Evolutionary conservation across 1,140 invertebrate genomes (phyloP), one percentile per base, ranked within the genome.

Genomic region (Drosophila pandora): DNA sequence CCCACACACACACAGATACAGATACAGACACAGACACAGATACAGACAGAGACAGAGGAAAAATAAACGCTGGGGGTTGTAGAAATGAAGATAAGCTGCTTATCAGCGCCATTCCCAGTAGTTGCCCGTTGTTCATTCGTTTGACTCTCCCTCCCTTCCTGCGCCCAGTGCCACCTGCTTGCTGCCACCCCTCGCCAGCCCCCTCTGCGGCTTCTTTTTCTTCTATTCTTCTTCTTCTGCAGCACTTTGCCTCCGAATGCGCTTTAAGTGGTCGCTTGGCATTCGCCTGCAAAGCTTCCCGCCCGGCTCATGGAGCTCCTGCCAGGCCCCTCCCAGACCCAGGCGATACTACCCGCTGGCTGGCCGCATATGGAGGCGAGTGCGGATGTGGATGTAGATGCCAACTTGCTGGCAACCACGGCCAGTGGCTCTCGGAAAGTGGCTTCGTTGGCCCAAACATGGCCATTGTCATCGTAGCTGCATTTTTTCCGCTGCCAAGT

Each of bases 41-140:
- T 13, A 49, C 10, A 67, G 23, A 48, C 39, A 23, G 9, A 65
- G 43, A 41, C 49, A 56, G 57, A 60, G 47, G 32, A 76, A 87
- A 87, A 87, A 87, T 87, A 88, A 83, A 76, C 79, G 79, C 83
- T 87, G 70, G 75, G 68, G 83, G 83, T 87, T 87, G 83, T 87
- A 79, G 83, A 83, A 87, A 88, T 87, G 83, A 82, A 87, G 83
- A 87, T 87, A 87, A 87, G 83, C 83, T 87, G 83, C 83, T 87
- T 87, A 87, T 87, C 83, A 87, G 83, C 80, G 79, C 83, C 79
- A 88, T 88, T 85, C 78, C 82, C 77, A 79, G 76, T 80, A 71
- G 55, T 68, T 65, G 34, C 64, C 67, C 67, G 50, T 70, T 70
- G 67, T 57, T 69, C 65, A 57, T 48, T 69, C 65, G 64, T 13